Evolutionary conservation across 2,797 vertebrate species (phyloP).

Genomic region (Halcyon badia): DNA sequence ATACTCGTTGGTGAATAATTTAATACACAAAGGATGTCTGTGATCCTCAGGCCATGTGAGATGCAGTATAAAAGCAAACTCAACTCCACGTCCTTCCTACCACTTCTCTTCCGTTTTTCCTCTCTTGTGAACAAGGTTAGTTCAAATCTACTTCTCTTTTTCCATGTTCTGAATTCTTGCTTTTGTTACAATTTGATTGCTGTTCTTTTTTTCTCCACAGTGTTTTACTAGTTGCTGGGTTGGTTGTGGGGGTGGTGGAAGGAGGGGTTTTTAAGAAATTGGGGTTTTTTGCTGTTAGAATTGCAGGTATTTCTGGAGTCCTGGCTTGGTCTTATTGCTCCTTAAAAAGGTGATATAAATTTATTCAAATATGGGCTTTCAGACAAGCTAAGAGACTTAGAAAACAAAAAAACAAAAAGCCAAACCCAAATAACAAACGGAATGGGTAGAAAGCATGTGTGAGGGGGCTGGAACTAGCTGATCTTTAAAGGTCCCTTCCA

Average conservation of each 20-base stretch:
- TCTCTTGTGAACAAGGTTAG: constrained; percentile 49
- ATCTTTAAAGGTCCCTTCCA: neutral
- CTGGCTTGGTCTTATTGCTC: fast-evolving
- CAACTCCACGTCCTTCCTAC: neutral
- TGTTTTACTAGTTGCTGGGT: neutral
- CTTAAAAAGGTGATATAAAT: neutral
- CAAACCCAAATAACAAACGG: neutral
- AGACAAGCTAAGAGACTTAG: neutral
- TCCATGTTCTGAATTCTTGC: neutral
- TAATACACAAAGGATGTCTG: constrained; percentile 54
- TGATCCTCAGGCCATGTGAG: constrained; percentile 21
- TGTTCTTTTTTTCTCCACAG: neutral
- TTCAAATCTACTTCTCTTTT: neutral
- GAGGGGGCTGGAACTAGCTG: neutral
- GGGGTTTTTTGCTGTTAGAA: neutral
- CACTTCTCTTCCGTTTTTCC: constrained; percentile 1
- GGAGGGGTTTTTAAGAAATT: neutral
- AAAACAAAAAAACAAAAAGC: neutral
- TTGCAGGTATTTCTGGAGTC: neutral
- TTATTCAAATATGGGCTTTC: neutral
- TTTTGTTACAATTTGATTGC: neutral
- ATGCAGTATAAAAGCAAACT: constrained; percentile 47
- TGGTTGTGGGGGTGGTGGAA: neutral
- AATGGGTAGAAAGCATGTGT: neutral
- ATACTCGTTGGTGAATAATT: neutral